phyloP scores from a whole-genome alignment of 2,797 vertebrate species.

The Acestrorhynchus altus region DNA sequence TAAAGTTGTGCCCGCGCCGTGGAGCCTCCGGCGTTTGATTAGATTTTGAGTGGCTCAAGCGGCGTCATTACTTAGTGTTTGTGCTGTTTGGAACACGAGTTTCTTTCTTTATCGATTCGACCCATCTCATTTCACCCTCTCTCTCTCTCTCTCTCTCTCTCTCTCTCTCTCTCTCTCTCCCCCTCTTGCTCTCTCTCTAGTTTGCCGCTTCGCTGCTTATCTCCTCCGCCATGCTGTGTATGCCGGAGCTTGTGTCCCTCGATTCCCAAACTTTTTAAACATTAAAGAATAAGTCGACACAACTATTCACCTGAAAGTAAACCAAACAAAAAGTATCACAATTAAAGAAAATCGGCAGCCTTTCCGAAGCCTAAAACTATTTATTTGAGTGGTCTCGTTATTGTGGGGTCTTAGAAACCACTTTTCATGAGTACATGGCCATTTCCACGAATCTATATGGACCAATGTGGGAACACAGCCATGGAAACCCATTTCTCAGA shows the following conservation, averaged over 20 bases:
- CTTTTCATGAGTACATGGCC: too few species aligned
- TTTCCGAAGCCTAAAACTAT: too few species aligned
- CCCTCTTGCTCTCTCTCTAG: not conserved
- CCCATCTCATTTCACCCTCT: conserved; percentile 34
- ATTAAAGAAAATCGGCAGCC: too few species aligned
- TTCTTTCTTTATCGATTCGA: conserved; percentile 40
- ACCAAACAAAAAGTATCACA: too few species aligned
- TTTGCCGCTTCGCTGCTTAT: not conserved
- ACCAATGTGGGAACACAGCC: too few species aligned
- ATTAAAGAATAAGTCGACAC: not conserved
- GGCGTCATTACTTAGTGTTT: conserved; percentile 46
- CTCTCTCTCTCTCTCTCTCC: not conserved
- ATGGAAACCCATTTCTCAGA: too few species aligned
- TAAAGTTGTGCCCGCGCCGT: conserved; percentile 43
- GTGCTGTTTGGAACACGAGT: conserved; percentile 29
- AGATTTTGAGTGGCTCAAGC: conserved; percentile 46
- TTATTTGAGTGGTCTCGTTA: too few species aligned
- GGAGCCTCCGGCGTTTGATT: conserved; percentile 40
- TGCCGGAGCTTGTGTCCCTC: not conserved
- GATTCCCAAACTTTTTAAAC: not conserved
- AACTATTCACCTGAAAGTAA: not conserved
- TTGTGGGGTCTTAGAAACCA: too few species aligned
- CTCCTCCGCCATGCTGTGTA: conserved; percentile 6
- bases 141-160: not conserved
- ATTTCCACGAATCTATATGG: too few species aligned